Evolutionary conservation across 2,888 invertebrate genomes (phyloP).

Genomic region (Hypomecis atomaria): DNA sequence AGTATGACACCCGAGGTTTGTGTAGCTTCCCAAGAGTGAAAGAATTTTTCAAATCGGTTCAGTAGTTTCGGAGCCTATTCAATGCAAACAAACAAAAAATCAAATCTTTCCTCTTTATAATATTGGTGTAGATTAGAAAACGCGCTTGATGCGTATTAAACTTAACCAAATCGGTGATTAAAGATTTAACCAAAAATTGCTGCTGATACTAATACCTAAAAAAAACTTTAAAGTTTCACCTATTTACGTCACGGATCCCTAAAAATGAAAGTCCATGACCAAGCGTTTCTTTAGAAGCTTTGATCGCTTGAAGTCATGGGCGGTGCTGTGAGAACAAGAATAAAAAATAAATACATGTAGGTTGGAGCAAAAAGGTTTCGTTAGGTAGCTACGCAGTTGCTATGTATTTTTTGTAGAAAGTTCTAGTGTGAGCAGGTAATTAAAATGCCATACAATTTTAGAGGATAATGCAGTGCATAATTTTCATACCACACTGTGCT

Average conservation of each 20-base stretch:
- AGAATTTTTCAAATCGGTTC: no score
- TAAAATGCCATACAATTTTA: conserved; percentile 30
- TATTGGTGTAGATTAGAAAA: no score
- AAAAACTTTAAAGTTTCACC: background rate
- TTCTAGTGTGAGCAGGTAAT: conserved; percentile 30
- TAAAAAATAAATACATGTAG: conserved; percentile 51
- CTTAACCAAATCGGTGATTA: no score
- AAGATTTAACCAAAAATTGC: no score
- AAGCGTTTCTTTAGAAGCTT: conserved; percentile 56
- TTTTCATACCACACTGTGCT: no score
- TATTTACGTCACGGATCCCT: conserved; percentile 12
- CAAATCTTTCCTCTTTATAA: no score
- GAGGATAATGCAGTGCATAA: conserved; percentile 6
- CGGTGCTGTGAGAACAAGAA: conserved; percentile 51
- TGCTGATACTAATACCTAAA: no score
- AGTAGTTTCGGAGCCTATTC: no score
- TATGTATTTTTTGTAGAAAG: conserved; percentile 40
- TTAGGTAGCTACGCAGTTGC: conserved; percentile 53
- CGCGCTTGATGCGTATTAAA: no score
- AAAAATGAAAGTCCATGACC: conserved; percentile 64
- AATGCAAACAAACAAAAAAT: no score
- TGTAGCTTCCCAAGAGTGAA: no score
- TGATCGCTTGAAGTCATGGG: conserved; percentile 48
- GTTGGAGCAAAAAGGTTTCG: conserved; percentile 51
- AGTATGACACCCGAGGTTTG: no score